Evolutionary conservation across 2,797 vertebrate genomes (phyloP).

Genomic region (Syngnathus acus): DNA sequence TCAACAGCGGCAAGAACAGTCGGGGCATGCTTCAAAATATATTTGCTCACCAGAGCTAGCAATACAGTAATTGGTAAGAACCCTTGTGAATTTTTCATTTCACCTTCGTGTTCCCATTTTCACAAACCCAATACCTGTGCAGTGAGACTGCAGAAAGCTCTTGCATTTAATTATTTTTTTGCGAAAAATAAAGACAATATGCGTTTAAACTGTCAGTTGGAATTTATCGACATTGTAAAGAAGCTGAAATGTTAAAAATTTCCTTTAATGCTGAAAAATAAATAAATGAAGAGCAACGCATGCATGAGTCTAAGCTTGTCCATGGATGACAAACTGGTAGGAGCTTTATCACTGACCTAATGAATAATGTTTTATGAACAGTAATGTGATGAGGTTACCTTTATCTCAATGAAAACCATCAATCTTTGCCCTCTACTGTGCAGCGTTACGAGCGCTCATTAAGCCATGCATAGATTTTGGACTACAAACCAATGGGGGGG

Average conservation of each 20-base stretch:
- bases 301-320: conserved; percentile 3
- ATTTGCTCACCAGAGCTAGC: background rate
- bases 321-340: conserved; percentile 36
- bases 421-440: conserved; percentile 50
- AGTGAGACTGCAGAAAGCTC: background rate
- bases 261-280: background rate
- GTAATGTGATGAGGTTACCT: conserved; percentile 65
- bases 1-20: background rate
- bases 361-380: conserved; percentile 76
- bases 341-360: conserved; percentile 67
- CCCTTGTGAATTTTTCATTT: background rate
- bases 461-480: conserved; percentile 32
- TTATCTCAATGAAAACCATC: conserved; percentile 64
- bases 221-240: too few species aligned
- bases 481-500: conserved; percentile 15
- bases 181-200: too few species aligned
- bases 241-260: too few species aligned
- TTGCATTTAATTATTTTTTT: background rate
- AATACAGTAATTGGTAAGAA: background rate
- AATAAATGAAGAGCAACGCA: background rate
- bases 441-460: conserved; percentile 49
- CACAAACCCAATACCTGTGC: background rate
- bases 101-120: background rate
- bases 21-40: background rate
- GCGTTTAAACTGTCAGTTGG: too few species aligned